Evolutionary conservation across 2,113 vertebrate species (phyloP), one percentile per base, ranked within the genome.

Genomic region (Anguilla rostrata): DNA sequence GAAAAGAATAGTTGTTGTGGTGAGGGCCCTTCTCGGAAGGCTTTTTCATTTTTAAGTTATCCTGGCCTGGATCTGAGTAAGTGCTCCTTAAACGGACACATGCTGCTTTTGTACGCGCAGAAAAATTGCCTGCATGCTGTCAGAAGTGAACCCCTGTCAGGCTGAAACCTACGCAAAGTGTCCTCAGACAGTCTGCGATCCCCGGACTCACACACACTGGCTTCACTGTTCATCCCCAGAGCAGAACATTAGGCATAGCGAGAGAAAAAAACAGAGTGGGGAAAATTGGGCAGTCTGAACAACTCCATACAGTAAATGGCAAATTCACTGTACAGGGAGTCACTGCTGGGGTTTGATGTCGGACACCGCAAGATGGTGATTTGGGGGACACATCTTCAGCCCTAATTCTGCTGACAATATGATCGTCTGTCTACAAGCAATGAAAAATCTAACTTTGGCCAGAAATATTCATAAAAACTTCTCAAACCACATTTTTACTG

Each of bases 1-100:
- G 39, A 60, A 81, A 80, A 86, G 39, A 81, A 81, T 63, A 57
- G 18, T 11, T 40, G 29, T 11, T 11, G 53, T 41, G 22, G 22
- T 39, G 22, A 63, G 53, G 43, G 43, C 0, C 9, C 34, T 34
- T 34, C 34, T 34, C 34, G 34, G 34, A 34, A 1, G 34, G 34
- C 34, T 46, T 46, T 46, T 46, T 22, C 39, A 29, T 86, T 49
- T 26, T 29, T 18, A 1, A 49, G 26, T 43, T 57, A 40, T 20
- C 39, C 49, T 22, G 12, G 14, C 79, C 53, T 49, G 79, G 22
- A 86, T 86, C 49, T 81, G 85, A 71, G 40, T 82, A 71, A 86
- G 63, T 82, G 80, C 80, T 81, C 57, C 14, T 34, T 53, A 14
- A 82, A 82, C 85, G 56, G 85, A 63, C 39, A 26, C 39, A 39